phyloP scores from a whole-genome alignment of 2,888 invertebrate genomes.

The Ophion ellenae region DNA sequence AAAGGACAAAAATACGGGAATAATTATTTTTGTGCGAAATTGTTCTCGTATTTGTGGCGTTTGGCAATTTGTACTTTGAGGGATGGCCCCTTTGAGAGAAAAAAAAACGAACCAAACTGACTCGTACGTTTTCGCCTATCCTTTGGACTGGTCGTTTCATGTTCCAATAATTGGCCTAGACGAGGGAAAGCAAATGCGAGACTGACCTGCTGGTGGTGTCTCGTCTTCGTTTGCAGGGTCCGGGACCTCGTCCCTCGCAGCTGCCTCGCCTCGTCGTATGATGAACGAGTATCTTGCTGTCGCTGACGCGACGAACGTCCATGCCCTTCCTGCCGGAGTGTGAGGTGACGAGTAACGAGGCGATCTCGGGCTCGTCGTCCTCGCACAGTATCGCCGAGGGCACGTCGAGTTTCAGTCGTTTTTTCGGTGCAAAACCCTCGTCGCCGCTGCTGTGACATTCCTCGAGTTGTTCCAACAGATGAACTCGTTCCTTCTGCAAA shows the following conservation, averaged over 20 bases:
- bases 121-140: too few species aligned
- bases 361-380: constrained; percentile 82
- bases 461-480: constrained; percentile 89
- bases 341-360: constrained; percentile 81
- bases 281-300: constrained; percentile 80
- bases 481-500: constrained; percentile 89
- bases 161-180: background rate
- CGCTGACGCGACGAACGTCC: constrained; percentile 81
- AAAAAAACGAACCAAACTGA: too few species aligned
- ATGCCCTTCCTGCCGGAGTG: constrained; percentile 81
- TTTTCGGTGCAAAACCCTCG: constrained; percentile 88
- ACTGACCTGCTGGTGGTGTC: constrained; percentile 79
- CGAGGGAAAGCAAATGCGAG: background rate
- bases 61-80: too few species aligned
- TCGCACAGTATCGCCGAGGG: constrained; percentile 78
- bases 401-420: constrained; percentile 87
- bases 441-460: constrained; percentile 90
- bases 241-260: constrained; percentile 80
- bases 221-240: constrained; percentile 81
- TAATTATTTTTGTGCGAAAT: background rate
- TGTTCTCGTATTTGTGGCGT: too few species aligned
- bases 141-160: too few species aligned
- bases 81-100: too few species aligned
- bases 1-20: background rate
- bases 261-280: constrained; percentile 79